Evolutionary conservation across 2,797 vertebrate genomes (phyloP).

Genomic region (Hybognathus amarus): DNA sequence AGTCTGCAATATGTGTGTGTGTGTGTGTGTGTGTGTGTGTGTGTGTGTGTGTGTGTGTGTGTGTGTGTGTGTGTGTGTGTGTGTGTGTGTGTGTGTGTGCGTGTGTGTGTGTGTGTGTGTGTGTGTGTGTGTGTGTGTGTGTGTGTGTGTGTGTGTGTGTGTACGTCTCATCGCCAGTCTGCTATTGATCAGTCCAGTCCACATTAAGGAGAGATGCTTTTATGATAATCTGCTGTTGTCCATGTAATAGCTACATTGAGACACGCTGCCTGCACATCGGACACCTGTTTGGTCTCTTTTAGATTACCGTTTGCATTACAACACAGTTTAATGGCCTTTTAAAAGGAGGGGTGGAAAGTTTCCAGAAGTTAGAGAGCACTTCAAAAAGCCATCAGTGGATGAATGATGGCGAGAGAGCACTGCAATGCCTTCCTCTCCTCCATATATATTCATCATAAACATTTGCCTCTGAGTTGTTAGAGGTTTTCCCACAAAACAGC

Average conservation of each 20-base stretch:
- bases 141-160: conserved; percentile 28
- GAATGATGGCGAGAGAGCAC: conserved; percentile 52
- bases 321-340: conserved; percentile 81
- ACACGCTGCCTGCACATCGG: conserved; percentile 74
- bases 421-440: neutral
- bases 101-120: no score
- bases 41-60: neutral
- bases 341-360: conserved; percentile 70
- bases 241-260: conserved; percentile 84
- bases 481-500: neutral
- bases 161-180: conserved; percentile 43
- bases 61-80: no score
- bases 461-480: neutral
- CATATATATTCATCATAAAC: neutral
- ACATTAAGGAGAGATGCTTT: conserved; percentile 83
- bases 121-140: neutral
- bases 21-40: neutral
- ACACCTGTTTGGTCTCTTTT: conserved; percentile 81
- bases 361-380: conserved; percentile 79
- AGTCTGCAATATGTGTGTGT: neutral
- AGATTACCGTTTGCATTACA: conserved; percentile 81
- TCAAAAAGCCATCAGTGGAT: conserved; percentile 61
- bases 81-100: no score
- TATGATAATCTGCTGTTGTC: conserved; percentile 80
- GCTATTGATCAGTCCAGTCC: conserved; percentile 59